Conservation (phyloP, 2,888 invertebrate species). For the Adineta ricciae region DNA sequence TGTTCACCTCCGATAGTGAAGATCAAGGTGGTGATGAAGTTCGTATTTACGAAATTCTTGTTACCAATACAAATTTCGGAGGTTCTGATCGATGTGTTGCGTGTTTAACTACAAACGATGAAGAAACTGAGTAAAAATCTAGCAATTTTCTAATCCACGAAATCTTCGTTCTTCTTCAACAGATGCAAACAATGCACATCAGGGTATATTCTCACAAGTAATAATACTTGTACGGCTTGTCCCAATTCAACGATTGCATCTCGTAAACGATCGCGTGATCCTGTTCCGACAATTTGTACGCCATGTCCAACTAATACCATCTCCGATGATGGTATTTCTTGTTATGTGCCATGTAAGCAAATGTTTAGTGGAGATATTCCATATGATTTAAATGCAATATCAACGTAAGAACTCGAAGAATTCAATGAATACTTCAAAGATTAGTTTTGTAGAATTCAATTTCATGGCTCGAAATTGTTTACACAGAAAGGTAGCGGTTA, state of each 20-base stretch:
- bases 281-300: background rate
- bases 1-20: background rate
- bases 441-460: background rate
- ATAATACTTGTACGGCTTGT: background rate
- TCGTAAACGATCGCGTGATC: background rate
- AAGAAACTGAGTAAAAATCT: background rate
- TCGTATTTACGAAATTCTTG: background rate
- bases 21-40: background rate
- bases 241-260: background rate
- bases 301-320: background rate
- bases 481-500: background rate
- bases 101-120: background rate
- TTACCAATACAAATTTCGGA: background rate
- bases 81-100: background rate
- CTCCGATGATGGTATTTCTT: background rate
- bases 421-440: background rate
- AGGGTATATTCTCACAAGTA: background rate
- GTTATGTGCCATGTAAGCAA: background rate
- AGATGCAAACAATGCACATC: background rate
- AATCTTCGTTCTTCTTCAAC: too few species aligned
- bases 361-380: background rate
- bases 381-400: background rate
- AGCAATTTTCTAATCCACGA: background rate
- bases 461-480: conserved; percentile 15
- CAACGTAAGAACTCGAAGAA: background rate